phyloP scores from a whole-genome alignment of 2,888 invertebrate genomes.

The Anaspis maculata region DNA sequence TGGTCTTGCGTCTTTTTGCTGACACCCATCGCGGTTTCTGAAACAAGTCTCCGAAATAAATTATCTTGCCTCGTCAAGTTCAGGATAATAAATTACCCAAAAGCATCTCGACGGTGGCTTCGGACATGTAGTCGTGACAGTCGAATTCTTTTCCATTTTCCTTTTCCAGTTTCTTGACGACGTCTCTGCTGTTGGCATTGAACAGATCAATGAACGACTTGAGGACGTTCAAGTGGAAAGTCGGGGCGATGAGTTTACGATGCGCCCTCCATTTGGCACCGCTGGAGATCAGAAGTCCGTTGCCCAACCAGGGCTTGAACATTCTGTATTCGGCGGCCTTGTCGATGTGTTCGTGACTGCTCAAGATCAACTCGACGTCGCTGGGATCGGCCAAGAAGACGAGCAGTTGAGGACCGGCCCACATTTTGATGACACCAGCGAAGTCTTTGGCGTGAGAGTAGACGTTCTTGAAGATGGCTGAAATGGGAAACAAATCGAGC shows the following conservation, averaged over 20 bases:
- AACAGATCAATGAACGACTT: constrained; percentile 81
- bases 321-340: constrained; percentile 71
- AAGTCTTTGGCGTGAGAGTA: constrained; percentile 48
- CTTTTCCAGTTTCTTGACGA: constrained; percentile 63
- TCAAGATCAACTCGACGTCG: constrained; percentile 69
- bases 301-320: constrained; percentile 78
- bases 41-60: background rate
- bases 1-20: constrained; percentile 73
- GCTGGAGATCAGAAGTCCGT: constrained; percentile 72
- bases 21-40: constrained; percentile 85
- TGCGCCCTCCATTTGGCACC: constrained; percentile 83
- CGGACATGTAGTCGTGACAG: constrained; percentile 78
- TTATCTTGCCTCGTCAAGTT: constrained; percentile 1
- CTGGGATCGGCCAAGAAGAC: constrained; percentile 69
- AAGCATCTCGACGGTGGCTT: constrained; percentile 75
- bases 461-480: constrained; percentile 64
- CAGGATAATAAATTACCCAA: constrained; percentile 44
- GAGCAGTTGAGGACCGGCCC: constrained; percentile 69
- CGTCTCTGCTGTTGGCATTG: constrained; percentile 70
- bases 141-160: constrained; percentile 67
- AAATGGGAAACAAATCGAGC: constrained; percentile 17
- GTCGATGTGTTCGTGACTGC: constrained; percentile 73
- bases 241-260: constrained; percentile 78
- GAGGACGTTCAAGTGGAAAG: constrained; percentile 79
- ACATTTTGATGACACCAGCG: constrained; percentile 54